Conservation (phyloP, 2,113 vertebrate genomes). For the Gymnobelideus leadbeateri region DNA sequence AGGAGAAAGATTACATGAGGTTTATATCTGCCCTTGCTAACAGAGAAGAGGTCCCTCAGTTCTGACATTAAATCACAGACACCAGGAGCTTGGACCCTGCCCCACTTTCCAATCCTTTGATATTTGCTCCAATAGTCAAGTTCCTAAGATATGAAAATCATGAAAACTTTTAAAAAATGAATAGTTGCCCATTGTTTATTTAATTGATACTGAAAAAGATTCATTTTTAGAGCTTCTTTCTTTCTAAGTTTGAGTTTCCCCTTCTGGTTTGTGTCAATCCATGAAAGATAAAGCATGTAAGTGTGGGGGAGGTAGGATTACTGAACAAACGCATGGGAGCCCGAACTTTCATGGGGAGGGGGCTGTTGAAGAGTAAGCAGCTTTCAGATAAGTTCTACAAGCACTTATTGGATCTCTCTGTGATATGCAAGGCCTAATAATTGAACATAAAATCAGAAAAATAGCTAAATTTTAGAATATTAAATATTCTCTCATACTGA, state of each 20-base stretch:
- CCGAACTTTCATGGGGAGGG: not conserved
- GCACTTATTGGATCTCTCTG: not conserved
- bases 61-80: constrained; percentile 63
- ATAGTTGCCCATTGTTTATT: constrained; percentile 34
- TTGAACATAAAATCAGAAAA: not conserved
- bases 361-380: not conserved
- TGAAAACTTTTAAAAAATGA: not conserved
- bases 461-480: not conserved
- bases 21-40: constrained; percentile 73
- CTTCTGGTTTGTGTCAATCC: constrained; percentile 20
- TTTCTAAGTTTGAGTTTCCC: not conserved
- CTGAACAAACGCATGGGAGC: constrained; percentile 16
- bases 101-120: constrained; percentile 71
- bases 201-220: constrained; percentile 33
- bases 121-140: constrained; percentile 57
- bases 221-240: constrained; percentile 32
- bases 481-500: constrained; percentile 8
- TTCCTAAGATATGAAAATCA: constrained; percentile 27
- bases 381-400: not conserved
- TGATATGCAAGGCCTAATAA: not conserved
- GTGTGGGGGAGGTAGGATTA: not conserved
- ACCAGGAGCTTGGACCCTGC: constrained; percentile 57
- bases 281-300: not conserved
- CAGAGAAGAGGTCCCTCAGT: constrained; percentile 59
- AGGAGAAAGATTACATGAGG: constrained; percentile 69